phyloP scores from a whole-genome alignment of 2,888 invertebrate species.

The Parasteatoda lunata region DNA sequence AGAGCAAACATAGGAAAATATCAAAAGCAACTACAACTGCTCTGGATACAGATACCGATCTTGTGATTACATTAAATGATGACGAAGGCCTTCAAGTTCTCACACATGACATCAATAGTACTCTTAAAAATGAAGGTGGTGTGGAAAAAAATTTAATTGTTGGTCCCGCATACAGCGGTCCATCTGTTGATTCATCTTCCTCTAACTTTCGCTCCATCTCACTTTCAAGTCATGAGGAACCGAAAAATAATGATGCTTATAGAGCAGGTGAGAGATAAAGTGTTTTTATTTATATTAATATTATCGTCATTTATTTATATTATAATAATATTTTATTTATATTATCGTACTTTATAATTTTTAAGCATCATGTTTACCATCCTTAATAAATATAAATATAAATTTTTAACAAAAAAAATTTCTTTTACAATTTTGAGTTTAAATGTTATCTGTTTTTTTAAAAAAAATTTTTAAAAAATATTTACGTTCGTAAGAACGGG shows the following conservation, averaged over 20 bases:
- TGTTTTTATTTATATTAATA: no score
- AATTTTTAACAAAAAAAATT: no score
- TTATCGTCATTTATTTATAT: no score
- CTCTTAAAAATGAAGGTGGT: not conserved
- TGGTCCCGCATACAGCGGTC: not conserved
- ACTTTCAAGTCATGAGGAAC: slow-evolving; percentile 53
- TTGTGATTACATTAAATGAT: slow-evolving; percentile 32
- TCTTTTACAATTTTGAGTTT: no score
- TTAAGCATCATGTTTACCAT: no score
- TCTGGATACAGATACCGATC: slow-evolving; percentile 22
- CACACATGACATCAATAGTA: not conserved
- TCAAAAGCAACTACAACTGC: not conserved
- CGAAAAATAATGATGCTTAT: slow-evolving; percentile 43
- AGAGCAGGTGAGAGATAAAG: slow-evolving; percentile 13
- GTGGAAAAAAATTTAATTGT: not conserved
- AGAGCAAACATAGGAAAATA: not conserved
- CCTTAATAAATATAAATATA: no score
- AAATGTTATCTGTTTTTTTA: no score
- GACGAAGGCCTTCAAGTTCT: slow-evolving; percentile 29
- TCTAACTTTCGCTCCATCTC: slow-evolving; percentile 58
- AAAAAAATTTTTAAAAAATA: no score
- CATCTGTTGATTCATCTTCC: not conserved
- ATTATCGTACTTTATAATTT: no score
- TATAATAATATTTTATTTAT: no score
- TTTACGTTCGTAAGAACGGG: no score